Evolutionary conservation across 2,888 invertebrate species (phyloP).

Genomic region (Caradrina clavipalpis): DNA sequence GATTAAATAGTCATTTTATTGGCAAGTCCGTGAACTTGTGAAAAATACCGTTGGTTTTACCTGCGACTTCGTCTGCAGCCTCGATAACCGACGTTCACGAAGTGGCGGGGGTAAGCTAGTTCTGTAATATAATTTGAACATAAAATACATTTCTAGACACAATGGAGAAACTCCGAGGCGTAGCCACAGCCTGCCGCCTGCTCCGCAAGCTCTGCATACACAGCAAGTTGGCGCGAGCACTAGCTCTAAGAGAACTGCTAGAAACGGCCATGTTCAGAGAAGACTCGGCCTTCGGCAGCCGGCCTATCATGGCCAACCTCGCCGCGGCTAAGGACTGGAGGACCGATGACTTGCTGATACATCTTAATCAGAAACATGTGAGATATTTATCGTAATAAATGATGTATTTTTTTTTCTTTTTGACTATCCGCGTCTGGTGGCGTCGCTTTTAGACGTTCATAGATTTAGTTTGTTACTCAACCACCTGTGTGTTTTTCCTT

Average conservation of each 20-base stretch:
- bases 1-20: no score
- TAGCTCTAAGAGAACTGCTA: constrained; percentile 93
- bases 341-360: constrained; percentile 83
- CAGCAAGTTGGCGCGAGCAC: constrained; percentile 93
- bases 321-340: constrained; percentile 84
- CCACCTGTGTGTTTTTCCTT: no score
- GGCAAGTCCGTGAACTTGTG: no score
- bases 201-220: constrained; percentile 92
- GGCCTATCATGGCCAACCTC: constrained; percentile 80
- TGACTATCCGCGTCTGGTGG: no score
- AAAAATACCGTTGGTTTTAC: no score
- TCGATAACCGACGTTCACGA: no score
- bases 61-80: no score
- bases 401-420: no score
- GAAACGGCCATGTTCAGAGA: constrained; percentile 94
- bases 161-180: constrained; percentile 91
- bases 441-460: no score
- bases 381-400: constrained; percentile 57
- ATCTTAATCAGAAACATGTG: constrained; percentile 95
- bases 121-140: no score
- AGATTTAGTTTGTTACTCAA: no score
- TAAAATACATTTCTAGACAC: constrained; percentile 85
- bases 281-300: constrained; percentile 93
- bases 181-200: constrained; percentile 92
- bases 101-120: no score